These are phyloP conservation scores for Aurelia sp. DNA, from an alignment of 30 jellyfish, hydroid and myxozoan species.

Conservation along the genomic window DNA sequence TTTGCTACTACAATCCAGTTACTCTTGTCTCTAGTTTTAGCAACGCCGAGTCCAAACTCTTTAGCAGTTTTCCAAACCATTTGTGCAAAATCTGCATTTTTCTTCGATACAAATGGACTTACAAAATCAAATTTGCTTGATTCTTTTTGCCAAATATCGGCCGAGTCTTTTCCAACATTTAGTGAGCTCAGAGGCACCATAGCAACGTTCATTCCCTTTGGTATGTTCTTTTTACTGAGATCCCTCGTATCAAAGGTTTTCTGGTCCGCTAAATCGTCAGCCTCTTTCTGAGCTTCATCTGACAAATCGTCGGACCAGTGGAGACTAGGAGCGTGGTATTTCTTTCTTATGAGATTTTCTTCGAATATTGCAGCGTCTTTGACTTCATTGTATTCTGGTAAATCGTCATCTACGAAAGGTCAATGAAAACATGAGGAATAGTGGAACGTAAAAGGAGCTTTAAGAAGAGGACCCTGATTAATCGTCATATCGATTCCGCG, in stretches of 20 bases:
- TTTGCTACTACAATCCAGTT: conserved; percentile 93
- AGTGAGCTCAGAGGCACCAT: conserved; percentile 67
- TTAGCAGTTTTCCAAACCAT: conserved; percentile 90
- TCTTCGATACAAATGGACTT: conserved; percentile 88
- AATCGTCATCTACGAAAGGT: conserved; percentile 72
- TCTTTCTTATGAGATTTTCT: conserved; percentile 77
- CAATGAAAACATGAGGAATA: neutral
- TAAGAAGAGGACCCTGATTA: too few relatives aligned
- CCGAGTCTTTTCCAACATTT: conserved; percentile 95
- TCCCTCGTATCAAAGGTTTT: conserved; percentile 38
- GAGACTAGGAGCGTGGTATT: conserved; percentile 75
- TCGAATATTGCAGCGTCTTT: conserved; percentile 95
- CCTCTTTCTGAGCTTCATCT: conserved; percentile 89
- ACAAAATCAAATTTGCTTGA: conserved; percentile 78
- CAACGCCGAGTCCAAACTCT: conserved; percentile 95
- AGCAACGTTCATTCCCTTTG: conserved; percentile 80
- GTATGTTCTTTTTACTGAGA: conserved; percentile 36
- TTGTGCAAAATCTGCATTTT: conserved; percentile 90
- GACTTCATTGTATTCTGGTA: conserved; percentile 95
- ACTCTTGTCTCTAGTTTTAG: conserved; percentile 73
- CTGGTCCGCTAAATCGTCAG: conserved; percentile 77
- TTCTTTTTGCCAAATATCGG: conserved; percentile 94
- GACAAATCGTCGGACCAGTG: conserved; percentile 95
- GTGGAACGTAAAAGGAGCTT: neutral
- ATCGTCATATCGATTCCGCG: too few relatives aligned